phyloP scores from a whole-genome alignment of 1,140 invertebrate genomes.

The Plodia interpunctella region DNA sequence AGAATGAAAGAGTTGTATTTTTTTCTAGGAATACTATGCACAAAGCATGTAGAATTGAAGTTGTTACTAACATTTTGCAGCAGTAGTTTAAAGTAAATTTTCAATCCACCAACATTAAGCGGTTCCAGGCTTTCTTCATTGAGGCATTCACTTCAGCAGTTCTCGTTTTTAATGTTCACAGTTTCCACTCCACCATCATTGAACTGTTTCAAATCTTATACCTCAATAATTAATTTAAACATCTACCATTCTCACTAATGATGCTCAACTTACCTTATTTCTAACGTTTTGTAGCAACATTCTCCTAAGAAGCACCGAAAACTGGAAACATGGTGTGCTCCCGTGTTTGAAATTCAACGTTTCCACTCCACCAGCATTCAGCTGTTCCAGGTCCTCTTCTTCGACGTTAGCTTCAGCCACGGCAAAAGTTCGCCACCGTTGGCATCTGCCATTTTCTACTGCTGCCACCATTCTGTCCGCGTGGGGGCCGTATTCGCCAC shows the following conservation, averaged over 20 bases:
- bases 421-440: conserved; percentile 64
- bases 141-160: no score
- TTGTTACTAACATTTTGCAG: conserved; percentile 84
- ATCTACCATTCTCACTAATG: background rate
- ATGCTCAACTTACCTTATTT: conserved; percentile 78
- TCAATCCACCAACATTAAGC: no score
- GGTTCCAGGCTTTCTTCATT: no score
- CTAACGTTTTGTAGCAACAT: conserved; percentile 85
- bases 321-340: conserved; percentile 81
- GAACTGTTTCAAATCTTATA: no score
- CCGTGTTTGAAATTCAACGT: conserved; percentile 76
- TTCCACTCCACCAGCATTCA: conserved; percentile 47
- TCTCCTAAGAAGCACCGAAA: conserved; percentile 79
- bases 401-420: conserved; percentile 23
- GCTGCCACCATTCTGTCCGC: conserved; percentile 80
- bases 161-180: no score
- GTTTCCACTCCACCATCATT: no score
- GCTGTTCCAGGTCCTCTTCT: conserved; percentile 46
- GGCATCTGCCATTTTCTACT: conserved; percentile 80
- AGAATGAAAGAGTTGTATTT: no score
- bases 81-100: no score
- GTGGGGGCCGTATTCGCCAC: conserved; percentile 84
- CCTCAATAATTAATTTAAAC: background rate
- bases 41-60: conserved; percentile 56
- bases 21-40: no score